Evolutionary conservation across 1,140 invertebrate genomes (phyloP).

Genomic region (Pseudomyrmex pallidus): DNA sequence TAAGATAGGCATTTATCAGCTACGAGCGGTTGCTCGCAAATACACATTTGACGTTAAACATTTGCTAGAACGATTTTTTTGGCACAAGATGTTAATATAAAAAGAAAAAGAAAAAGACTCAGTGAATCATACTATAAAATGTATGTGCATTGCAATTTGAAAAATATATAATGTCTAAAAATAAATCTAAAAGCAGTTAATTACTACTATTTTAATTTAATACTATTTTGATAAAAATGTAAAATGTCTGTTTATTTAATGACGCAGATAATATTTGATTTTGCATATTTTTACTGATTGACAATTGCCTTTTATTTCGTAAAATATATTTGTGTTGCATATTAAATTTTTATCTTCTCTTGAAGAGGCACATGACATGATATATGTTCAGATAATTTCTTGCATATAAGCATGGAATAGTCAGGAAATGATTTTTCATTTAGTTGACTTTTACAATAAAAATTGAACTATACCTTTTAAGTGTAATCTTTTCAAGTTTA

Average conservation of each 20-base stretch:
- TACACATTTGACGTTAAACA: conserved; percentile 53
- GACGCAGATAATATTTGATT: too few relatives aligned
- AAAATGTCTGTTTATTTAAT: background rate
- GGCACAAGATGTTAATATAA: background rate
- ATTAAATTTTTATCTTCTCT: conserved; percentile 17
- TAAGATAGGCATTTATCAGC: conserved; percentile 82
- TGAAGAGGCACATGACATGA: background rate
- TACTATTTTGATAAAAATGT: too few relatives aligned
- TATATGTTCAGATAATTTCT: conserved; percentile 21
- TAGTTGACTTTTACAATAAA: background rate
- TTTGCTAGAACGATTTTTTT: conserved; percentile 42
- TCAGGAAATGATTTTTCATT: background rate
- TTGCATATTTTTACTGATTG: background rate
- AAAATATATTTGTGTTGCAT: background rate
- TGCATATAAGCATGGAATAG: background rate
- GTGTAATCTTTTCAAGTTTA: background rate
- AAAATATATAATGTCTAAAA: conserved; percentile 13
- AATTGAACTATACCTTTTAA: background rate
- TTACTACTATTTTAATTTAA: too few relatives aligned
- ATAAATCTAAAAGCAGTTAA: background rate
- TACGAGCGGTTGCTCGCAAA: conserved; percentile 68
- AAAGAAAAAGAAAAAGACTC: background rate
- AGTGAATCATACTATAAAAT: background rate
- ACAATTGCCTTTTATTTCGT: background rate
- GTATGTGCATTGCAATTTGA: background rate